Base-by-base conservation (phyloP, 1,140 invertebrate species). In the Heliconius congener region DNA sequence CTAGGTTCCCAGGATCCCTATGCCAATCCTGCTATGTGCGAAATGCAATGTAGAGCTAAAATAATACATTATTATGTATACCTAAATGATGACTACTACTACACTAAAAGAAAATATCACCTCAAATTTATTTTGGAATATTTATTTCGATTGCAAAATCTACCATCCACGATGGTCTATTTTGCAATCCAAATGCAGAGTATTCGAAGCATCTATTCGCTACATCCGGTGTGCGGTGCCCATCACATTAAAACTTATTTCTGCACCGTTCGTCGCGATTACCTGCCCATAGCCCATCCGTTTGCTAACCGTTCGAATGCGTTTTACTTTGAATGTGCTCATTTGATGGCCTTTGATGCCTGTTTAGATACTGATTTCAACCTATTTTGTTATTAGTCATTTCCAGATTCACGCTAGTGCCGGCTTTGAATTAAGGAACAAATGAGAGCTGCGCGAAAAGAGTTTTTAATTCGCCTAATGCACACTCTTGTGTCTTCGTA, bases 391-490 rank as follows among this genome's bases (percentile, higher is more conserved):
- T 75, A 82, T 86, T 85, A 90, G 88, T 85, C 84, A 82, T 82
- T 84, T 79, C 78, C 74, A 83, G 83, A 82, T 84, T 87, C 86
- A 84, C 82, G 78, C 84, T 78, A 82, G 82, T 84, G 83, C 66
- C 81, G 80, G 79, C 85, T 91, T 89, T 88, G 86, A 85, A 88
- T 89, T 81, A 73, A 81, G 79, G 88, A 88, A 91, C 89, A 92
- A 92, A 90, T 89, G 87, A 86, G 85, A 86, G 80, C 76, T 84
- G 85, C 85, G 84, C 74, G 81, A 87, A 87, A 89, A 85, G 88
- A 87, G 83, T 93, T 93, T 93, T 93, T 93, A 93, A 93, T 93
- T 93, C 86, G 88, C 91, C 91, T 93, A 93, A 93, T 93, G 92
- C 90, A 93, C 85, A 83, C 85, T 81, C 77, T 87, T 66, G 85